A percentile compares a stretch with the other conserved stretches of the same genome.
phyloP scores from a whole-genome alignment of 2,113 vertebrate genomes.

The Tetrax tetrax region DNA sequence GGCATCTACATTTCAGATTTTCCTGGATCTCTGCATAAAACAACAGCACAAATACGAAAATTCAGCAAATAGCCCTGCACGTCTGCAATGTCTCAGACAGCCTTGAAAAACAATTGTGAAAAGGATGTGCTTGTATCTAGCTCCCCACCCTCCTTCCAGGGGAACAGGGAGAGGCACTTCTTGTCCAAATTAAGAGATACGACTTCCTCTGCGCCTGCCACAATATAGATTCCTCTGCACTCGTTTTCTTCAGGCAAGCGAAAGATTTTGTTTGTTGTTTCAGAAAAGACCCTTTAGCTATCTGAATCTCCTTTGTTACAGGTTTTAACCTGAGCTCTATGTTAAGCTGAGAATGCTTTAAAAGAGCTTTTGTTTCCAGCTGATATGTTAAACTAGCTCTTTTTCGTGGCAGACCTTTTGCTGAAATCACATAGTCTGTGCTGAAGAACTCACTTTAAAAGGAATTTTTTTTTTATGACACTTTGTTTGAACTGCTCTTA shows the following conservation, averaged over 20 bases:
- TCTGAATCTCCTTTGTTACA: neutral
- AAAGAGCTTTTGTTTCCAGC: neutral
- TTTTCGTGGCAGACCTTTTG: neutral
- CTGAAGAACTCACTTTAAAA: neutral
- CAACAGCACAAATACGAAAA: neutral
- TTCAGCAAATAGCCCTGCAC: neutral
- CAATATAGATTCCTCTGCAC: neutral
- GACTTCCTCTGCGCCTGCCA: neutral
- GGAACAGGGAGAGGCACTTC: slow-evolving; percentile 56
- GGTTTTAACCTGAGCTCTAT: neutral
- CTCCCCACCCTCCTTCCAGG: slow-evolving; percentile 40
- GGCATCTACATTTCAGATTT: neutral
- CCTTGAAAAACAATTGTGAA: slow-evolving; percentile 17
- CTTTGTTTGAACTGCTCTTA: neutral
- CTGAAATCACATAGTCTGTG: neutral
- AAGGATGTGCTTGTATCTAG: slow-evolving; percentile 30
- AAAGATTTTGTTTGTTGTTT: neutral
- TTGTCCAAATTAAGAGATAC: neutral
- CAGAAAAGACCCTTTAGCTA: neutral
- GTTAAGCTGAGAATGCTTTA: neutral
- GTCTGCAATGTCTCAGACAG: neutral
- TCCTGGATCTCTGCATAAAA: neutral
- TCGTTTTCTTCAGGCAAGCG: neutral
- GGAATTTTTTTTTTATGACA: neutral
- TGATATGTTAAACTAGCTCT: neutral